These are phyloP conservation scores for Carpatolechia fugitivella DNA, from an alignment of 2,888 invertebrate species.

Conservation along the genomic window DNA sequence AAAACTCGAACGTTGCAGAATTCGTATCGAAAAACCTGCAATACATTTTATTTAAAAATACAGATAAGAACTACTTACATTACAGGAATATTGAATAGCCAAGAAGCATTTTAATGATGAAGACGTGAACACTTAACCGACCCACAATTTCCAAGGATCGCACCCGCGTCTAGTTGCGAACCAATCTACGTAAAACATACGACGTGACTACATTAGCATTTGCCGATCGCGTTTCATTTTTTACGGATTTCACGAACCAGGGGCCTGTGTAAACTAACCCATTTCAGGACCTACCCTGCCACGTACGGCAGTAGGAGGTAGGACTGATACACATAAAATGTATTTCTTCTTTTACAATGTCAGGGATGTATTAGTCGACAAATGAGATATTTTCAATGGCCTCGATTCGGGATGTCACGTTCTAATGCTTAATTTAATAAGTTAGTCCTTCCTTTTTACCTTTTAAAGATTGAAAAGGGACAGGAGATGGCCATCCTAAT, in stretches of 20 bases:
- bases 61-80: not conserved
- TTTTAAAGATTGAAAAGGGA: no score
- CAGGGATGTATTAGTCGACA: no score
- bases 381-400: no score
- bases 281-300: not conserved
- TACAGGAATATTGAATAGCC: not conserved
- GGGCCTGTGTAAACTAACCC: not conserved
- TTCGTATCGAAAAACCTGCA: no score
- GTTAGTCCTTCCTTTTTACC: no score
- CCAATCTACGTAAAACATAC: conserved; percentile 6
- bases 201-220: conserved; percentile 10
- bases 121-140: not conserved
- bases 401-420: no score
- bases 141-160: not conserved
- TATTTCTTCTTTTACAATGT: no score
- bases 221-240: conserved; percentile 4
- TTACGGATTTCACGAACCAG: not conserved
- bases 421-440: no score
- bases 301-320: not conserved
- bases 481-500: no score
- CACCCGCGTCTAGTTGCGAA: not conserved
- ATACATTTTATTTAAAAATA: no score
- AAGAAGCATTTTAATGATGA: no score
- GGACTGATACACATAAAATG: not conserved
- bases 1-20: no score